A percentile compares a stretch with the other conserved stretches of the same genome.
Conservation (phyloP, 2,888 invertebrate species). For the Carpatolechia fugitivella region DNA sequence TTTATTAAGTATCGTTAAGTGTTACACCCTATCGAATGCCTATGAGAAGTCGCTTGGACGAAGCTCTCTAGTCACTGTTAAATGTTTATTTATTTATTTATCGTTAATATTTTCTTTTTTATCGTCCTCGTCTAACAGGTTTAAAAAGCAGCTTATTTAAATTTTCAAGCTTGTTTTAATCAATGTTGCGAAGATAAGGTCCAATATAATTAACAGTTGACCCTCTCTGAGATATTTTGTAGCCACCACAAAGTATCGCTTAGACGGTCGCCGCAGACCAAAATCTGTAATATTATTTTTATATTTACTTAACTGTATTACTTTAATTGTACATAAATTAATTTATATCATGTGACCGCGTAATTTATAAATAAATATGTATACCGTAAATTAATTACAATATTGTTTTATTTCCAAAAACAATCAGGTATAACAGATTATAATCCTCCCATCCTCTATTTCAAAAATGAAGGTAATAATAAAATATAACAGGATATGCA, state of each 20-base stretch:
- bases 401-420: conserved; percentile 42
- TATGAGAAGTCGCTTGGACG: conserved; percentile 60
- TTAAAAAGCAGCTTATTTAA: conserved; percentile 59
- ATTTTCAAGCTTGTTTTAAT: conserved; percentile 67
- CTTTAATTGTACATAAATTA: conserved; percentile 77
- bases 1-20: conserved; percentile 63
- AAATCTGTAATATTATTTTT: conserved; percentile 66
- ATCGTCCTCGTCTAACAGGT: conserved; percentile 62
- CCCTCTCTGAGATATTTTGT: conserved; percentile 40
- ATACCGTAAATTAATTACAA: conserved; percentile 58
- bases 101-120: conserved; percentile 54
- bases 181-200: conserved; percentile 52
- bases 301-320: conserved; percentile 68
- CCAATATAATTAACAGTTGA: conserved; percentile 26
- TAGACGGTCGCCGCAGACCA: conserved; percentile 39
- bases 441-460: too few species aligned
- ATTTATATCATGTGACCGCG: conserved; percentile 76
- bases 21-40: conserved; percentile 75
- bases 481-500: too few species aligned
- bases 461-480: too few species aligned
- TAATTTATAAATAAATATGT: conserved; percentile 78
- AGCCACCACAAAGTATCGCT: conserved; percentile 57
- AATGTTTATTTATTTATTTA: conserved; percentile 49
- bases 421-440: not conserved
- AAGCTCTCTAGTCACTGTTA: conserved; percentile 72